phyloP scores from a whole-genome alignment of 2,888 invertebrate species.

The Sphinx pinastri region DNA sequence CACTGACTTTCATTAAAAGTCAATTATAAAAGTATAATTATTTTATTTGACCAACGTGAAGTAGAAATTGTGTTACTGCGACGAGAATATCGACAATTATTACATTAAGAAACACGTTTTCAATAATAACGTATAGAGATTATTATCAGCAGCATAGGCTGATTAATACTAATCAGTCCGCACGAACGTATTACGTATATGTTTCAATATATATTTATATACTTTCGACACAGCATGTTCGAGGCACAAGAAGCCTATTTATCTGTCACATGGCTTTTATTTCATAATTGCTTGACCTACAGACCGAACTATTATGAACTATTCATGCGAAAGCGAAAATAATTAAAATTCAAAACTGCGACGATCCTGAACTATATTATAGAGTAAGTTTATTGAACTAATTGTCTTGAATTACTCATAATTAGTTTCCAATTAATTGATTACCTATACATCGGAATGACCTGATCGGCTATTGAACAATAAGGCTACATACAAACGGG shows the following conservation, averaged over 20 bases:
- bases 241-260: conserved; percentile 41
- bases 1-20: no score
- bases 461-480: conserved; percentile 26
- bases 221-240: conserved; percentile 41
- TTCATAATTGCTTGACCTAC: conserved; percentile 46
- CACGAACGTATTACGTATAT: conserved; percentile 26
- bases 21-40: no score
- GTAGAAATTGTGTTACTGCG: background rate
- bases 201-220: conserved; percentile 31
- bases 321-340: background rate
- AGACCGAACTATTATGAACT: conserved; percentile 42
- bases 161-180: conserved; percentile 33
- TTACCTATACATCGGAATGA: conserved; percentile 20
- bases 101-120: background rate
- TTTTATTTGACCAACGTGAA: background rate
- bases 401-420: conserved; percentile 7
- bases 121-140: background rate
- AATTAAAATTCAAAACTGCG: background rate
- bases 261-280: conserved; percentile 41
- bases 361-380: background rate
- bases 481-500: conserved; percentile 26
- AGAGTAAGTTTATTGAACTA: background rate
- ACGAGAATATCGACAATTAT: background rate
- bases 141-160: conserved; percentile 16
- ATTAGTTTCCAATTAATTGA: conserved; percentile 19